Evolutionary conservation across 2,797 vertebrate species (phyloP).

Genomic region (Microctenopoma stevenorrisi): DNA sequence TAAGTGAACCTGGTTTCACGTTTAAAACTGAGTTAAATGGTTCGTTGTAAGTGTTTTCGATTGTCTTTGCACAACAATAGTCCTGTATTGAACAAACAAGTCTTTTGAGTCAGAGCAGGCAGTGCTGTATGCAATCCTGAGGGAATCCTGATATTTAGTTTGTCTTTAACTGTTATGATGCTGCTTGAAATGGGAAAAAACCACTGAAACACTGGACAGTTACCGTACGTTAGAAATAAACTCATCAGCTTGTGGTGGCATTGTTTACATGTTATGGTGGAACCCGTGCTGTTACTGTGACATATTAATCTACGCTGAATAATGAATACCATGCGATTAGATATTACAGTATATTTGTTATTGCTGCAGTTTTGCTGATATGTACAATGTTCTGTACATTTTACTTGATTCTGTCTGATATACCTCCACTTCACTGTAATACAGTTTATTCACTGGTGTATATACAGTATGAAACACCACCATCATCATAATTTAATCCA

Average conservation of each 20-base stretch:
- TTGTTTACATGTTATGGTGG: slow-evolving; percentile 21
- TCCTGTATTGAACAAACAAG: slow-evolving; percentile 37
- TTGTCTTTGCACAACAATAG: slow-evolving; percentile 76
- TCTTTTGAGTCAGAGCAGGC: slow-evolving; percentile 35
- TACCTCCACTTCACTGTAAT: slow-evolving; percentile 25
- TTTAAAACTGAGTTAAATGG: slow-evolving; percentile 53
- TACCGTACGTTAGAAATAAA: slow-evolving; percentile 22
- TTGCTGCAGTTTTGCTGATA: slow-evolving; percentile 62
- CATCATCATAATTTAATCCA: slow-evolving; percentile 30
- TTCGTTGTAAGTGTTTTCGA: slow-evolving; percentile 44
- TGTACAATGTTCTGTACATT: slow-evolving; percentile 69
- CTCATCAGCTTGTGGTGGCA: slow-evolving; percentile 25
- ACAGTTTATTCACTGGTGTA: slow-evolving; percentile 21
- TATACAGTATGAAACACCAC: slow-evolving; percentile 38
- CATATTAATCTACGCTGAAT: slow-evolving; percentile 42
- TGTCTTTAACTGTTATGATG: slow-evolving; percentile 15
- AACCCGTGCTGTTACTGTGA: slow-evolving; percentile 32
- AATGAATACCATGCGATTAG: slow-evolving; percentile 61
- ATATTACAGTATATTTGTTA: slow-evolving; percentile 38
- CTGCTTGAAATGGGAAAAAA: slow-evolving; percentile 24
- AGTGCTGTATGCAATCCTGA: slow-evolving; percentile 66
- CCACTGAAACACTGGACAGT: slow-evolving; percentile 23
- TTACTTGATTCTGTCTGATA: slow-evolving; percentile 11
- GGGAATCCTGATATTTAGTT: slow-evolving; percentile 39
- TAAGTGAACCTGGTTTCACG: slow-evolving; percentile 47